These are phyloP conservation scores for Phortica magna DNA, from an alignment of 2,888 invertebrate species.

Conservation along the genomic window DNA sequence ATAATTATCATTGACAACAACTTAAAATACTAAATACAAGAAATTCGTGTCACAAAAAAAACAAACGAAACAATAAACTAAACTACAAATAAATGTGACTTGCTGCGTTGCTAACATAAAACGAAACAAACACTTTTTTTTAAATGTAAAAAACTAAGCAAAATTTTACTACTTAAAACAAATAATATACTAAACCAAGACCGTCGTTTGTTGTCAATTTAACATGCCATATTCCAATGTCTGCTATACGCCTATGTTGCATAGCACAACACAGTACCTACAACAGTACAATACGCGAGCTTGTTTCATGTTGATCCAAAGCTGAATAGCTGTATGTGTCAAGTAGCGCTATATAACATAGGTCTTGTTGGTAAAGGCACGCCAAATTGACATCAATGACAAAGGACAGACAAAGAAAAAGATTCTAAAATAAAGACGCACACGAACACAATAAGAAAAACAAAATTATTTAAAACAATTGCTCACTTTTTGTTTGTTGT, in stretches of 20 bases:
- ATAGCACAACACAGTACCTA: no score
- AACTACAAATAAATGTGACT: neutral
- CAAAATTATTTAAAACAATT: constrained; percentile 20
- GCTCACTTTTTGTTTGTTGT: constrained; percentile 45
- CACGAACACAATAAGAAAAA: constrained; percentile 32
- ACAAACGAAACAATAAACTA: neutral
- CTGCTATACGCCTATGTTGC: no score
- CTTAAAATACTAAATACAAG: neutral
- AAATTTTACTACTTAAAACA: constrained; percentile 63
- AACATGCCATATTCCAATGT: no score
- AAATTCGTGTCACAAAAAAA: neutral
- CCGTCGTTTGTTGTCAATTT: neutral
- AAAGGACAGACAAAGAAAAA: neutral
- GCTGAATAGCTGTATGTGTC: no score
- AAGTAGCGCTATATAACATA: no score
- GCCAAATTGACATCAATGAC: neutral
- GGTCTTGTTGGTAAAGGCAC: no score
- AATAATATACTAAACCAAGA: constrained; percentile 14
- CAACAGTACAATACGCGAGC: no score
- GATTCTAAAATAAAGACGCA: constrained; percentile 24
- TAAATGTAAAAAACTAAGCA: constrained; percentile 11
- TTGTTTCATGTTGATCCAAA: no score
- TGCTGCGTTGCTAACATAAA: constrained; percentile 4
- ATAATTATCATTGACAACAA: neutral
- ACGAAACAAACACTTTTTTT: neutral